phyloP scores from a whole-genome alignment of 2,113 vertebrate genomes.

The Meleagris gallopavo region DNA sequence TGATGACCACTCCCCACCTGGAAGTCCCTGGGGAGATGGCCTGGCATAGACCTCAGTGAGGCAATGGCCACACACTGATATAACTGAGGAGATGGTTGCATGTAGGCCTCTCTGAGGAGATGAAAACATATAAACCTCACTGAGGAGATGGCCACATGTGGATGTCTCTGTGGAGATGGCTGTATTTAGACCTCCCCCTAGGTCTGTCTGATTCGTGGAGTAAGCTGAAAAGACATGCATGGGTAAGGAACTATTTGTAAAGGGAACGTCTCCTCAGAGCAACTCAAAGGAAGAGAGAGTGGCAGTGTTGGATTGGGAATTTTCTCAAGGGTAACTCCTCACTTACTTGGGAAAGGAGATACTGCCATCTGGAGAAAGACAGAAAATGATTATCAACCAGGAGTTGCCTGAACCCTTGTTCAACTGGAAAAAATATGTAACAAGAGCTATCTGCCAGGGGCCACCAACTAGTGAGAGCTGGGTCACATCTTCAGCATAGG shows the following conservation, averaged over 20 bases:
- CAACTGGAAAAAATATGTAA: neutral
- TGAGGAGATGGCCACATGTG: neutral
- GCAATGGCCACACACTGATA: rapidly evolving
- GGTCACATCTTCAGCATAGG: neutral
- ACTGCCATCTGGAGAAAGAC: neutral
- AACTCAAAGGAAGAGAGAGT: rapidly evolving
- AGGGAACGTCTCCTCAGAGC: neutral
- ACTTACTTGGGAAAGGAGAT: neutral
- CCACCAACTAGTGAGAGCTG: neutral
- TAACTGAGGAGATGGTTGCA: rapidly evolving
- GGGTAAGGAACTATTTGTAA: neutral
- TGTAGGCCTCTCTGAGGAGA: neutral
- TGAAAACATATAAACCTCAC: neutral
- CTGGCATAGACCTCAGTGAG: rapidly evolving
- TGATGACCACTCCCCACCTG: neutral
- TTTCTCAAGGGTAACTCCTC: neutral
- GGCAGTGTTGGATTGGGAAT: neutral
- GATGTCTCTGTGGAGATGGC: neutral
- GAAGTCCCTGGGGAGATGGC: neutral
- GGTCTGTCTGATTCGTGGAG: neutral
- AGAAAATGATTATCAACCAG: neutral
- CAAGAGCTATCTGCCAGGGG: neutral
- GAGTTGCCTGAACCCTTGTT: neutral
- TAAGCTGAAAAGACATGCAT: neutral
- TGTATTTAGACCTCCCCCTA: rapidly evolving